Evolutionary conservation across 2,888 invertebrate genomes (phyloP).

Genomic region (Loripinus fragilis): DNA sequence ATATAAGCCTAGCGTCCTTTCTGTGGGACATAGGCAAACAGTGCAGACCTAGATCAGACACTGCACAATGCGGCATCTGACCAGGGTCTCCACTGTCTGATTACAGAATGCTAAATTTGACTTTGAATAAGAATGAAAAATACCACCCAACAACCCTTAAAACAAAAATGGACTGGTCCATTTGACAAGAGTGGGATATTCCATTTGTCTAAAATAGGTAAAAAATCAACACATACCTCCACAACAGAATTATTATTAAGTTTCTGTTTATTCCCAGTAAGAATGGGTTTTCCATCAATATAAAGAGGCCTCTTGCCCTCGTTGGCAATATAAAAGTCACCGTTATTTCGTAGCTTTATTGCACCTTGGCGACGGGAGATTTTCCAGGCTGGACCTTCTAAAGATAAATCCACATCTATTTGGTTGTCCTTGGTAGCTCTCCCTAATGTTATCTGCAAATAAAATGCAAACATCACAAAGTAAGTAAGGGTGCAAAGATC

Average conservation of each 20-base stretch:
- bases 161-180: too few species aligned
- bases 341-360: slow-evolving; percentile 94
- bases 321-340: slow-evolving; percentile 97
- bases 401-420: slow-evolving; percentile 96
- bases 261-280: slow-evolving; percentile 94
- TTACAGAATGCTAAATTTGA: too few species aligned
- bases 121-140: too few species aligned
- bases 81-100: too few species aligned
- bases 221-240: slow-evolving; percentile 87
- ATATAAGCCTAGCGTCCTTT: too few species aligned
- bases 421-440: slow-evolving; percentile 93
- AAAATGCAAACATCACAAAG: too few species aligned
- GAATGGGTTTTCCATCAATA: slow-evolving; percentile 95
- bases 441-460: slow-evolving; percentile 92
- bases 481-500: too few species aligned
- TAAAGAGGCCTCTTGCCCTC: slow-evolving; percentile 97
- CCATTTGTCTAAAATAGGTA: slow-evolving; percentile 79
- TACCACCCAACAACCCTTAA: too few species aligned
- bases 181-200: too few species aligned
- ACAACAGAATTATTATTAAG: slow-evolving; percentile 97
- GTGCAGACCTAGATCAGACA: too few species aligned
- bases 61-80: too few species aligned
- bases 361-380: slow-evolving; percentile 95
- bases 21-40: too few species aligned
- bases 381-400: slow-evolving; percentile 97